These are phyloP conservation scores for Halcyon chelicuti DNA, from an alignment of 2,797 vertebrate species.

Conservation along the genomic window DNA sequence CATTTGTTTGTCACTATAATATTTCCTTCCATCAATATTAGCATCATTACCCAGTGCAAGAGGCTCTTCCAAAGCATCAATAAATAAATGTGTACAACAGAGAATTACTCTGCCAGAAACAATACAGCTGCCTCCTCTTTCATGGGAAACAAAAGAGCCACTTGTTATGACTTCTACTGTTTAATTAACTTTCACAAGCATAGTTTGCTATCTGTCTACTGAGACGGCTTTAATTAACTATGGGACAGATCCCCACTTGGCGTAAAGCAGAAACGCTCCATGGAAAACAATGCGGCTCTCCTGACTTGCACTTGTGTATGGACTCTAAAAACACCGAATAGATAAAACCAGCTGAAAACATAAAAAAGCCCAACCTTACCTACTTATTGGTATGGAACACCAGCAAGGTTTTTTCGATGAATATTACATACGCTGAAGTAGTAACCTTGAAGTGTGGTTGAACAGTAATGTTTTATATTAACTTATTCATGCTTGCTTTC, in stretches of 20 bases:
- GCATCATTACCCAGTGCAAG: constrained; percentile 13
- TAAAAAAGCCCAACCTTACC: background rate
- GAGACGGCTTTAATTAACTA: constrained; percentile 39
- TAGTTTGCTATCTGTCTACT: constrained; percentile 12
- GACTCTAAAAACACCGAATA: background rate
- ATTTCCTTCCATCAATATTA: constrained; percentile 35
- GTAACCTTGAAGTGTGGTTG: constrained; percentile 48
- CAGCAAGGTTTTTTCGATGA: constrained; percentile 37
- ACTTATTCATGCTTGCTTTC: constrained; percentile 54
- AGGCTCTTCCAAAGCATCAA: constrained; percentile 40
- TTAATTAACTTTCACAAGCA: constrained; percentile 65
- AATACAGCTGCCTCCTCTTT: constrained; percentile 55
- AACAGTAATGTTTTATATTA: constrained; percentile 57
- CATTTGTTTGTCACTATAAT: background rate
- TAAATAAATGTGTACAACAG: constrained; percentile 35
- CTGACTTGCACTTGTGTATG: accelerated
- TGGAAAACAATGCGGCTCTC: background rate
- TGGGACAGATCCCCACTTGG: background rate
- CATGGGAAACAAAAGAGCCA: constrained; percentile 34
- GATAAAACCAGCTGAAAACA: constrained; percentile 32
- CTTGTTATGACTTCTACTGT: constrained; percentile 30
- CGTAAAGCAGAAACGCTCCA: background rate
- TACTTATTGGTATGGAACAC: constrained; percentile 53
- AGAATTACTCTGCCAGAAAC: constrained; percentile 64
- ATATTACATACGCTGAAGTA: constrained; percentile 35